A percentile compares a stretch with the other conserved stretches of the same genome.
Conservation (phyloP, 2,888 invertebrate species). For the Chloroclysta siterata region DNA sequence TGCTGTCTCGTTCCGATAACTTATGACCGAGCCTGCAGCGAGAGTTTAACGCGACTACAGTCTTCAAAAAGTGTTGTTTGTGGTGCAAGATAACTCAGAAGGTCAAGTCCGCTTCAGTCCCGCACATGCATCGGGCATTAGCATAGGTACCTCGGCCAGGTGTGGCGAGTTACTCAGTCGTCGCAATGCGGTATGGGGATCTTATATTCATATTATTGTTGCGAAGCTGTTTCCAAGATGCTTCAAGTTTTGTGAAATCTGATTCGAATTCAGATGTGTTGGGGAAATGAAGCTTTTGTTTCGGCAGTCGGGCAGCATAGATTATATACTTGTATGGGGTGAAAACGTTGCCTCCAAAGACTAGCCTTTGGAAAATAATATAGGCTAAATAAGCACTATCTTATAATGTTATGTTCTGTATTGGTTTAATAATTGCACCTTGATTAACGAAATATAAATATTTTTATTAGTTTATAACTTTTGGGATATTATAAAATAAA, state of each 20-base stretch:
- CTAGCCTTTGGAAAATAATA: too few species aligned
- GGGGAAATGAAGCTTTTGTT: neutral
- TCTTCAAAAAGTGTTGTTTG: neutral
- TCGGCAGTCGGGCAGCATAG: neutral
- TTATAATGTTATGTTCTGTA: too few species aligned
- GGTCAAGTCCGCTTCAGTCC: conserved; percentile 46
- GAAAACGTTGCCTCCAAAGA: too few species aligned
- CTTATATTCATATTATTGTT: conserved; percentile 79
- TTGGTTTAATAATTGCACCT: too few species aligned
- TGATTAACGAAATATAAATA: too few species aligned
- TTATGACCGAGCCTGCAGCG: too few species aligned
- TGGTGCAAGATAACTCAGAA: neutral
- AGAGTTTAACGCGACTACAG: too few species aligned
- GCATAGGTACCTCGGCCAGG: conserved; percentile 71
- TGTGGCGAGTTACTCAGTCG: conserved; percentile 79
- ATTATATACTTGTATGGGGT: neutral
- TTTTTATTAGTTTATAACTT: too few species aligned
- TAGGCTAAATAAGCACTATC: too few species aligned
- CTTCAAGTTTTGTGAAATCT: conserved; percentile 24
- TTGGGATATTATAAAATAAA: too few species aligned
- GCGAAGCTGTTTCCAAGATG: conserved; percentile 33
- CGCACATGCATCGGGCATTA: conserved; percentile 59
- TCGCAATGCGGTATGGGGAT: conserved; percentile 79
- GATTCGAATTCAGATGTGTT: conserved; percentile 28
- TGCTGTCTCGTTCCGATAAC: too few species aligned